A percentile compares a stretch with the other conserved stretches of the same genome.
phyloP scores from a whole-genome alignment of 2,888 invertebrate genomes.

The Euzophera pinguis region DNA sequence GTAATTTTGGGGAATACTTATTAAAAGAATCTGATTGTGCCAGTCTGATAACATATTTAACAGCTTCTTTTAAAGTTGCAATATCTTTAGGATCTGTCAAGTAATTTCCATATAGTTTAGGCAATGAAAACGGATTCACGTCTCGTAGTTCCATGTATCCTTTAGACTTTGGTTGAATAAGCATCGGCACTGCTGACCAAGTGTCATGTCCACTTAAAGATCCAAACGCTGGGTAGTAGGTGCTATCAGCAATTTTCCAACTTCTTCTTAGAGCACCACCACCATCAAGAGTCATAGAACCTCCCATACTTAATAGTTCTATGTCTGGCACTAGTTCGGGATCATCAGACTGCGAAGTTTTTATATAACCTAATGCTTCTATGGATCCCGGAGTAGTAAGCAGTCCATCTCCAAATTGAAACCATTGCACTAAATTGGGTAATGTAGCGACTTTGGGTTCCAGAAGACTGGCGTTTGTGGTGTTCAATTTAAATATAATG shows the following conservation, averaged over 20 bases:
- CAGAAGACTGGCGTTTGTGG: conserved; percentile 61
- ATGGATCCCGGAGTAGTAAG: conserved; percentile 81
- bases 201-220: conserved; percentile 78
- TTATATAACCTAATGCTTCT: conserved; percentile 83
- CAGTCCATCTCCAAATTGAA: conserved; percentile 76
- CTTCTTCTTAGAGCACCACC: conserved; percentile 74
- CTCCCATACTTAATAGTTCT: conserved; percentile 82
- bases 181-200: conserved; percentile 83
- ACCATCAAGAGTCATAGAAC: conserved; percentile 81
- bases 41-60: conserved; percentile 81
- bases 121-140: conserved; percentile 86
- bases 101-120: conserved; percentile 89
- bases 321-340: conserved; percentile 82
- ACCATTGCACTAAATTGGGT: conserved; percentile 63
- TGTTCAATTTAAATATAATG: conserved; percentile 63
- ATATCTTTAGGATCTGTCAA: conserved; percentile 83
- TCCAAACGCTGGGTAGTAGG: conserved; percentile 78
- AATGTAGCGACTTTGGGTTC: conserved; percentile 64
- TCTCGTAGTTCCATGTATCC: conserved; percentile 85
- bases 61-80: conserved; percentile 78
- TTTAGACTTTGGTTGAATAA: conserved; percentile 86
- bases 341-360: conserved; percentile 76
- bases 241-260: conserved; percentile 78
- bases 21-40: conserved; percentile 80
- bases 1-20: conserved; percentile 73